Percentiles rank a stretch among this genome's conserved stretches.
phyloP scores from a whole-genome alignment of 1,140 invertebrate genomes.

The Pseudomyrmex cubaensis region DNA sequence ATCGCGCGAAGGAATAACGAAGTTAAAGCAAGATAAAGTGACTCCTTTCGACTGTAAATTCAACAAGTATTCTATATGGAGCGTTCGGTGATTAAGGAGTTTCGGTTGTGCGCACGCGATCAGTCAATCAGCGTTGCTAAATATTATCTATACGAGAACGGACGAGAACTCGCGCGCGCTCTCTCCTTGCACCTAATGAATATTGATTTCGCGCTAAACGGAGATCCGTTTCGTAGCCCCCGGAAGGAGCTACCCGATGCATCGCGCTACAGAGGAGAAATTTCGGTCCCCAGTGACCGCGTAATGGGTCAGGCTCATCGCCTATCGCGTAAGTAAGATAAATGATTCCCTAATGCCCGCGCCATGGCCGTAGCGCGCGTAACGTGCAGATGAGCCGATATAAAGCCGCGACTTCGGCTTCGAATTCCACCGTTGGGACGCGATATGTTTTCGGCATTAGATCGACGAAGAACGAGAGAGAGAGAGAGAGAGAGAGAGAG shows the following conservation, averaged over 20 bases:
- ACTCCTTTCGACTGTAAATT: conserved; percentile 2
- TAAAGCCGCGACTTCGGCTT: conserved; percentile 56
- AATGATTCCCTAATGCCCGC: conserved; percentile 73
- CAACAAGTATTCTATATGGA: background rate
- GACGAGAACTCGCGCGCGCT: conserved; percentile 16
- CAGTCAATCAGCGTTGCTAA: conserved; percentile 68
- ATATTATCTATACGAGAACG: conserved; percentile 57
- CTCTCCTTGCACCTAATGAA: conserved; percentile 64
- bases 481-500: background rate
- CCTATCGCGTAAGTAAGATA: conserved; percentile 72
- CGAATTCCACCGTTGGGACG: conserved; percentile 54
- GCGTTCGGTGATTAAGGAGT: conserved; percentile 8
- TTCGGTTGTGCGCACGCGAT: conserved; percentile 32
- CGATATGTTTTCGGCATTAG: conserved; percentile 50
- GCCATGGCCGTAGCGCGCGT: conserved; percentile 47
- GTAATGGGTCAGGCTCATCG: conserved; percentile 72
- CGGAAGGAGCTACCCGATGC: conserved; percentile 36
- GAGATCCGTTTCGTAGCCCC: conserved; percentile 40
- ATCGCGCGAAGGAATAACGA: background rate
- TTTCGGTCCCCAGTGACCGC: conserved; percentile 68
- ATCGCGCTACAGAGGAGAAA: conserved; percentile 60
- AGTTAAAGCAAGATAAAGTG: no score
- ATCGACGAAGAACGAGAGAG: background rate
- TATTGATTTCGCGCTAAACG: conserved; percentile 67
- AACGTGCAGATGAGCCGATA: conserved; percentile 64